Base-by-base conservation (phyloP, 2,888 invertebrate genomes). In the Auanema freiburgensis region DNA sequence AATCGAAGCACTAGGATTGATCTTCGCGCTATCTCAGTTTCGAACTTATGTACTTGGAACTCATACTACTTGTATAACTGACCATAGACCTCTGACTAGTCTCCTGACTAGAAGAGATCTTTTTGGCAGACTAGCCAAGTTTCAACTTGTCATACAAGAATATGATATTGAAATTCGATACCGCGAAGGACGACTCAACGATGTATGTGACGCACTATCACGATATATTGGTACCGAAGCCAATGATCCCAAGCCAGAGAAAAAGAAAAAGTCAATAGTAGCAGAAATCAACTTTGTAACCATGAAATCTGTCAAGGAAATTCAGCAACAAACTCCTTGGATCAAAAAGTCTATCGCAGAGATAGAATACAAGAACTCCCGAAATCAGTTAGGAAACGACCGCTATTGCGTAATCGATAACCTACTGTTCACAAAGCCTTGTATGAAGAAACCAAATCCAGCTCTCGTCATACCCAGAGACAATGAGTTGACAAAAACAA, bases 151-250 rank as follows among this genome's bases (percentile, higher is more conserved):
- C 12, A 33, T 69, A 16, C 57, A 57, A 46, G 65, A 59, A 44
- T 66, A 21, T 54, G 57, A 73, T 40, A 25, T 78, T 11, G 25
- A 52, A 12, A 69, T 78, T 3, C 51, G 41, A 2, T 72, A 76
- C 44, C 55, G 77, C 10, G 54, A 59, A 3, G 78, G 78, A 11
- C 59, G 59, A 33, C 14, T n/a, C 23, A 77, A 77, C 49, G 40
- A 23, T 8, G 54, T 72, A 1, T 59, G 62, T 33, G 78, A 77
- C 41, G 61, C 65, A 11, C 50, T 77, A 11, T 23, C 23, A 1
- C 41, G 59, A 10, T 59, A 44, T 54, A 53, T 50, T 10, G 51
- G 40, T 53, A 33, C 54, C 8, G 59, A 53, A 50, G 52, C 23
- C 3, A 52, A 53, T 12, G 55, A 58, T 6, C 57, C 55, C 5